Base-by-base conservation (phyloP, 2,797 vertebrate genomes). In the Pipistrellus nathusii region DNA sequence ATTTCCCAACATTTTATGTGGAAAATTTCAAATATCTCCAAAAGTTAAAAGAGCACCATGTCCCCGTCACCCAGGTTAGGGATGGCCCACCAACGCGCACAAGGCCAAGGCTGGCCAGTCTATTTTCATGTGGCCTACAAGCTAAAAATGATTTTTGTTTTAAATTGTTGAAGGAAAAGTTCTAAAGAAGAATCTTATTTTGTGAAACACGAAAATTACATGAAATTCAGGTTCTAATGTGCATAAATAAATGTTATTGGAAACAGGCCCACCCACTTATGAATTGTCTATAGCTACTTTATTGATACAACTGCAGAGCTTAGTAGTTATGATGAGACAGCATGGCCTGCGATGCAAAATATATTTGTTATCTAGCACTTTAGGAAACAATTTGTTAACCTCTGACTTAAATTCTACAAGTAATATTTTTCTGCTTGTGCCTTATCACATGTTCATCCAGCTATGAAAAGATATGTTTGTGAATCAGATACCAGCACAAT, bases 401-500 rank as follows among this genome's bases (percentile, higher is more conserved):
- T 76, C 53, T 20, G 62, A 66, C 78, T 90, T 38, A 48, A 85
- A 72, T 7, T 41, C 30, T 27, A 5, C 3, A 3, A 8, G 59
- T 81, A 55, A 30, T 32, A 20, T 46, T 88, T 77, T 64, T 30
- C 17, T 15, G 8, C 15, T 12, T 6, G 5, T 15, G 35, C 11
- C 72, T 68, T 41, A 62, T 71, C 30, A 27, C 14, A 1, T 30
- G 35, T 14, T 25, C 21, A 38, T 27, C 72, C 55, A 89, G 44
- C 55, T 83, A 66, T 21, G 55, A 77, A 88, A 91, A 96, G 66
- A 91, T 68, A 83, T 4, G 14, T 23, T 44, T 75, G 51, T 0
- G 51, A 53, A 53, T 51, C 51, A 93, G 12, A 76, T 25, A 10
- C 1, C 14, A 68, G 53, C 18, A 25, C 72, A 62, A 76, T 27